Conservation (phyloP, 2,888 invertebrate species). For the Erannis defoliaria region DNA sequence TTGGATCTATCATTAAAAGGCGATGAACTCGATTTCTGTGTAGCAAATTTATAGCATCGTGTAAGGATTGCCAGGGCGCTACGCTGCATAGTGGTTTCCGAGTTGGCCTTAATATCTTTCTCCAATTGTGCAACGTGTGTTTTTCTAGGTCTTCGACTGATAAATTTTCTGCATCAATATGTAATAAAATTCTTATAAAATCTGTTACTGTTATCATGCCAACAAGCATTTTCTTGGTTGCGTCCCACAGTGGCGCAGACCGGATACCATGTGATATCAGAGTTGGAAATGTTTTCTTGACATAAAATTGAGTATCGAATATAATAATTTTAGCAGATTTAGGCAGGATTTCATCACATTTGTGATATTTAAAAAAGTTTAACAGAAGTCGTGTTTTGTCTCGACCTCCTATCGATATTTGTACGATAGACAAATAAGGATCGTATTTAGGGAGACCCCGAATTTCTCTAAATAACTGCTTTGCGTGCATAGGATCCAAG, state of each 20-base stretch:
- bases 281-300: slow-evolving; percentile 81
- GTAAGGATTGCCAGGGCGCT: slow-evolving; percentile 78
- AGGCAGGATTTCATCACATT: slow-evolving; percentile 82
- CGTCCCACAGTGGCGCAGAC: slow-evolving; percentile 82
- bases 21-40: slow-evolving; percentile 79
- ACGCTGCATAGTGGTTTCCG: slow-evolving; percentile 76
- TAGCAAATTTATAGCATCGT: slow-evolving; percentile 80
- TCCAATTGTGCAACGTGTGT: slow-evolving; percentile 80
- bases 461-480: slow-evolving; percentile 81
- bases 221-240: slow-evolving; percentile 75
- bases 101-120: slow-evolving; percentile 73
- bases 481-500: slow-evolving; percentile 79
- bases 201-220: slow-evolving; percentile 84
- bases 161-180: slow-evolving; percentile 75
- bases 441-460: slow-evolving; percentile 81
- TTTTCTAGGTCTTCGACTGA: slow-evolving; percentile 79
- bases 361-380: slow-evolving; percentile 83
- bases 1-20: slow-evolving; percentile 76
- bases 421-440: slow-evolving; percentile 82
- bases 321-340: slow-evolving; percentile 84
- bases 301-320: slow-evolving; percentile 82
- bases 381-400: slow-evolving; percentile 80
- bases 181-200: slow-evolving; percentile 78
- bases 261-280: slow-evolving; percentile 81
- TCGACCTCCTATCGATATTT: slow-evolving; percentile 81